phyloP scores from a whole-genome alignment of 2,113 vertebrate genomes.

The Anthoscopus minutus region DNA sequence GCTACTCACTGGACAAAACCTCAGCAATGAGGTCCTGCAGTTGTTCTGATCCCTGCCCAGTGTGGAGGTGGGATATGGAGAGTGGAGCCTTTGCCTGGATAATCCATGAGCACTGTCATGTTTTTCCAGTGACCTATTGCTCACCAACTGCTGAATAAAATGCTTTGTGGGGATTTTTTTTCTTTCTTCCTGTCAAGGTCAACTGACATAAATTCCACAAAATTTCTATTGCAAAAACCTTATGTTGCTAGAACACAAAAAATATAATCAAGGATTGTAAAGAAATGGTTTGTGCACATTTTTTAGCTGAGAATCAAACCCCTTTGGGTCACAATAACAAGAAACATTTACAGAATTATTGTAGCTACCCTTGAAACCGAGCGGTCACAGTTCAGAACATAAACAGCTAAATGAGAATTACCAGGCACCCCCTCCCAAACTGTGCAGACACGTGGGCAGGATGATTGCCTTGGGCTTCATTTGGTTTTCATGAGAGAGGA shows the following conservation, averaged over 20 bases:
- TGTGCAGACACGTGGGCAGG: not conserved
- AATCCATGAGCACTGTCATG: not conserved
- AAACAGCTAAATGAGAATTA: not conserved
- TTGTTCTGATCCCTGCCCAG: not conserved
- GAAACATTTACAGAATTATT: not conserved
- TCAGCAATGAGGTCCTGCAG: not conserved
- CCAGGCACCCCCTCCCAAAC: not conserved
- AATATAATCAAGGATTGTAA: not conserved
- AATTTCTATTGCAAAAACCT: not conserved
- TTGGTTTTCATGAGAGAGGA: not conserved
- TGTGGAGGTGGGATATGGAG: not conserved
- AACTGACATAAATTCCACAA: not conserved
- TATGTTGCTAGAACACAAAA: accelerated
- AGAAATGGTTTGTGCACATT: not conserved
- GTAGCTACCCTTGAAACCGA: not conserved
- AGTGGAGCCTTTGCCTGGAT: not conserved
- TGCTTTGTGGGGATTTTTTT: not conserved
- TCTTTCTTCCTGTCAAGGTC: not conserved
- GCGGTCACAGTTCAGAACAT: not conserved
- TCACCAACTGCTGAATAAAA: not conserved
- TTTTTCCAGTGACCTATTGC: not conserved
- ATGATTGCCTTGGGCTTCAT: not conserved
- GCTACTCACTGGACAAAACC: not conserved
- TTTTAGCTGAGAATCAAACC: not conserved
- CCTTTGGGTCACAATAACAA: not conserved